Evolutionary conservation across 2,888 invertebrate genomes (phyloP).

Genomic region (Embidobia sp.): DNA sequence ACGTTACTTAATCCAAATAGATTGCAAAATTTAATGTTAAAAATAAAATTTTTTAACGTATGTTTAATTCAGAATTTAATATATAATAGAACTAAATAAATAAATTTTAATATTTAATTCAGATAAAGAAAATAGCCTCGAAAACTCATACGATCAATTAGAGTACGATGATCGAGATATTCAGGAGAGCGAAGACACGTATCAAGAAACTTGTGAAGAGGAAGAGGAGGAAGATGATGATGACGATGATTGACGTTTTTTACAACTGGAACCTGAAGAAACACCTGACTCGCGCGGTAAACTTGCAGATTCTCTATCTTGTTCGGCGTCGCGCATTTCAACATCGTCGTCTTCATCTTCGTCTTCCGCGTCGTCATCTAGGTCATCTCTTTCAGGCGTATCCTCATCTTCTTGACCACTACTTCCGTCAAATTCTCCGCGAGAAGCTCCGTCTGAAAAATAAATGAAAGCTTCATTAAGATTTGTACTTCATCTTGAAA

Average conservation of each 20-base stretch:
- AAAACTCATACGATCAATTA: too few relatives aligned
- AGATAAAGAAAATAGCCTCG: too few relatives aligned
- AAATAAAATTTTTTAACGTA: too few relatives aligned
- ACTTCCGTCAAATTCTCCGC: conserved; percentile 80
- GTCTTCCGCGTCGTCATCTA: conserved; percentile 82
- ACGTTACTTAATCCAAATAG: too few relatives aligned
- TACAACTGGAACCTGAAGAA: conserved; percentile 70
- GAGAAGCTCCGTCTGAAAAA: conserved; percentile 82
- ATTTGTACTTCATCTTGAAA: too few relatives aligned
- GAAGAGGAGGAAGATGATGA: conserved; percentile 74
- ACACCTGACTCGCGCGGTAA: conserved; percentile 69
- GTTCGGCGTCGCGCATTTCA: conserved; percentile 79
- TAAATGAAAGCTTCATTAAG: neutral
- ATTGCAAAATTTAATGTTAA: too few relatives aligned
- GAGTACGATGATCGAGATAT: too few relatives aligned
- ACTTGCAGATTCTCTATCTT: conserved; percentile 72
- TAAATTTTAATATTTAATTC: too few relatives aligned
- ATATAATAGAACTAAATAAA: too few relatives aligned
- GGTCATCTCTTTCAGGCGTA: conserved; percentile 75
- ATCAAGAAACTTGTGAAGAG: too few relatives aligned
- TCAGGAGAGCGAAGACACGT: too few relatives aligned
- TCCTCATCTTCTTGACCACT: conserved; percentile 81
- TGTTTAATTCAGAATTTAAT: too few relatives aligned
- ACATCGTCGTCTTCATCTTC: conserved; percentile 83
- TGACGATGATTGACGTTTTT: conserved; percentile 76